phyloP scores from a whole-genome alignment of 2,888 invertebrate genomes.

The Lymantria monacha region DNA sequence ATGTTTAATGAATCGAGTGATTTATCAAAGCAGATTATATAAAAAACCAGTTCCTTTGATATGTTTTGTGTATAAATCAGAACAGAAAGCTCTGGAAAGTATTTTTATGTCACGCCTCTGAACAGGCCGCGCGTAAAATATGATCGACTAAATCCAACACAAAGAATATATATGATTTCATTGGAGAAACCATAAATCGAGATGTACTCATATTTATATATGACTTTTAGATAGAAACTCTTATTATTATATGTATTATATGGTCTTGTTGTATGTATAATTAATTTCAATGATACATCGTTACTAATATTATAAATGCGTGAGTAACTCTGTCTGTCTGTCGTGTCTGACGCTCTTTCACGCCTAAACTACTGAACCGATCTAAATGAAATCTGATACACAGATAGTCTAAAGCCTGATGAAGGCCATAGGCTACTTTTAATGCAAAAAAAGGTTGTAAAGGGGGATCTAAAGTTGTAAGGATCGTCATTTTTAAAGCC shows the following conservation, averaged over 20 bases:
- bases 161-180: slow-evolving; percentile 47
- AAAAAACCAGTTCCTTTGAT: slow-evolving; percentile 46
- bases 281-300: neutral
- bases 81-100: slow-evolving; percentile 40
- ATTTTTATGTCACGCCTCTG: slow-evolving; percentile 52
- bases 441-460: too few relatives aligned
- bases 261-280: neutral
- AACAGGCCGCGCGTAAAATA: slow-evolving; percentile 50
- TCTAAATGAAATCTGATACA: too few relatives aligned
- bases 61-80: slow-evolving; percentile 53
- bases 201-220: slow-evolving; percentile 33
- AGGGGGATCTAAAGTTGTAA: too few relatives aligned
- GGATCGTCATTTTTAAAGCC: too few relatives aligned
- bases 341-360: too few relatives aligned
- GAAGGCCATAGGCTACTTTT: too few relatives aligned
- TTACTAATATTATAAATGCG: neutral
- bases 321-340: too few relatives aligned
- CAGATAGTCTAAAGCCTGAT: too few relatives aligned
- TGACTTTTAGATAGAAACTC: neutral
- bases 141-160: slow-evolving; percentile 54
- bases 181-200: slow-evolving; percentile 44
- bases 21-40: slow-evolving; percentile 42
- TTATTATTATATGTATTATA: neutral
- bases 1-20: slow-evolving; percentile 23
- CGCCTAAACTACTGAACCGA: too few relatives aligned